Conservation (phyloP, 2,888 invertebrate genomes). For the Papilio demoleus region DNA sequence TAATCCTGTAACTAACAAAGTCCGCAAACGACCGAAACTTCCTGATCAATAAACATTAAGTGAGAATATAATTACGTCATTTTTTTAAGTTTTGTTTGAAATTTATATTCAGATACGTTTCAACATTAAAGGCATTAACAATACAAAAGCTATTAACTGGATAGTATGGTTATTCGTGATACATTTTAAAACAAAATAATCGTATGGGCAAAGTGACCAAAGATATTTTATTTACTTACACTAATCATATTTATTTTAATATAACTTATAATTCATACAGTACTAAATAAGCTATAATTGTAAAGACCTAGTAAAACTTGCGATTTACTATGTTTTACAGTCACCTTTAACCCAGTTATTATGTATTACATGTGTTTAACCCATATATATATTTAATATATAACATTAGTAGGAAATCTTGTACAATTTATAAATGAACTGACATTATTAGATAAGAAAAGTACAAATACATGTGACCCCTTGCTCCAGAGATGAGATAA, state of each 20-base stretch:
- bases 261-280: neutral
- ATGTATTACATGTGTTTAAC: neutral
- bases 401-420: conserved; percentile 49
- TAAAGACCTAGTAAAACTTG: neutral
- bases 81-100: too few relatives aligned
- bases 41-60: too few relatives aligned
- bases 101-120: too few relatives aligned
- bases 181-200: neutral
- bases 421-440: conserved; percentile 51
- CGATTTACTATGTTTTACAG: neutral
- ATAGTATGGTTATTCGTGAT: neutral
- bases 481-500: conserved; percentile 51
- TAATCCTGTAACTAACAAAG: too few relatives aligned
- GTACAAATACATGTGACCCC: conserved; percentile 60
- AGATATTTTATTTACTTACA: too few relatives aligned
- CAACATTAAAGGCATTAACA: too few relatives aligned
- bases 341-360: conserved; percentile 12
- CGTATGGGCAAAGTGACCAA: too few relatives aligned
- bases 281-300: neutral
- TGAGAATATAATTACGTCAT: too few relatives aligned
- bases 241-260: neutral
- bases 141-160: neutral
- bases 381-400: conserved; percentile 27
- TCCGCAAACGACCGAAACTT: too few relatives aligned
- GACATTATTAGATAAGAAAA: conserved; percentile 62